A percentile compares a stretch with the other conserved stretches of the same genome.
Conservation (phyloP, 2,113 vertebrate species). For the Sylvilagus bachmani region DNA sequence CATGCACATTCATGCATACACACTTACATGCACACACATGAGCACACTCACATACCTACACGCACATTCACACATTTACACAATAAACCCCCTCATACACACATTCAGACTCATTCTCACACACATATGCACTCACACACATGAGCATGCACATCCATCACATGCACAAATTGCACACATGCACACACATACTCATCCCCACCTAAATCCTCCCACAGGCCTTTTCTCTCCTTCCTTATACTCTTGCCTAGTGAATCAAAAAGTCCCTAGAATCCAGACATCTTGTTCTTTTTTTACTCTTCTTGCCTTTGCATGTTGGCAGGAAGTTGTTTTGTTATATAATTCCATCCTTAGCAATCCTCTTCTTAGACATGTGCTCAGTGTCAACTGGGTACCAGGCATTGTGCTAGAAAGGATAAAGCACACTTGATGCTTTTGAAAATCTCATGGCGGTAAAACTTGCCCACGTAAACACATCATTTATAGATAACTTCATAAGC, state of each 20-base stretch:
- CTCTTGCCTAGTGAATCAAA: not conserved
- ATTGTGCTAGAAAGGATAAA: not conserved
- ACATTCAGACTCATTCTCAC: no score
- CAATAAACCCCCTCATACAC: no score
- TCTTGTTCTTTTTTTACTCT: not conserved
- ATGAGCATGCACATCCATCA: no score
- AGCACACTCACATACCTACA: no score
- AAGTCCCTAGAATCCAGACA: not conserved
- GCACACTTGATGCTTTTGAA: not conserved
- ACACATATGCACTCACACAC: no score
- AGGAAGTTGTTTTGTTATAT: not conserved
- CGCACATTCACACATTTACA: no score
- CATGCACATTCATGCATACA: no score
- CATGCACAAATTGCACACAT: no score
- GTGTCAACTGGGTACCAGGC: not conserved
- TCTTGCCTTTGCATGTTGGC: not conserved
- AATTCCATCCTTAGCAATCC: not conserved
- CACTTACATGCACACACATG: no score
- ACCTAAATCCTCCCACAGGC: not conserved
- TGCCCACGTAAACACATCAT: not conserved
- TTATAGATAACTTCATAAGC: not conserved
- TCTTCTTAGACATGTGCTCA: not conserved
- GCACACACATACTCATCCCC: rapidly evolving
- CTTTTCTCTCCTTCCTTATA: not conserved
- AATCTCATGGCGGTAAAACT: not conserved